Base-by-base conservation (phyloP, 2,888 invertebrate species). In the Cylloceria caligata region DNA sequence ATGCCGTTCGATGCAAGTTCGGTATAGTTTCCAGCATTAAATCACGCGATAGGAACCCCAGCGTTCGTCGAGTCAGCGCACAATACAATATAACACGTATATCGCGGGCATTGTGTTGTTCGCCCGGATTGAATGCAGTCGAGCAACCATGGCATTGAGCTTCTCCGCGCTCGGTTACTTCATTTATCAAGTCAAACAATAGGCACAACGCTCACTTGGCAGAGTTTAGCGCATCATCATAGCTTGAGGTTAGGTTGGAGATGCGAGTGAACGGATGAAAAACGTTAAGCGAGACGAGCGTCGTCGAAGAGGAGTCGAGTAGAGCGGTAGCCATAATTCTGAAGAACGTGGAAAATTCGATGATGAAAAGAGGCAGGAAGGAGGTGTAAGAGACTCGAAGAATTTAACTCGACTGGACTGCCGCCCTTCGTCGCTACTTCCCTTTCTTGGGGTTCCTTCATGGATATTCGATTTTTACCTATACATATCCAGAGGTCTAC, bases 151-250 rank as follows among this genome's bases (percentile, higher is more conserved):
- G 82, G 85, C 78, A 86, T 85, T 80, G 80, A 85, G 83, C 86
- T 81, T 81, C 82, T 47, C 55, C 62, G 77, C 83, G 85, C 87
- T 84, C 85, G 86, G 84, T 86, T 89, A 88, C 88, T 90, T 90
- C 90, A 89, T 90, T 90, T 89, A 90, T 90, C 90, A 90, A 89
- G 87, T 87, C 87, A 89, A 90, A 90, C 90, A 90, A 90, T 89
- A 86, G 87, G 65, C 60, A 55, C 55, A 36, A 21, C 36, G 16
- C 72, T 52, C 81, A 72, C 68, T 81, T 49, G 72, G 65, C 36
- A 78, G 73, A 74, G 64, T 71, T 74, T 78, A 69, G 74, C 65
- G 78, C 78, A 78, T 84, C 80, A 84, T 82, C 82, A 67, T 79
- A 75, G 34, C 74, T 85, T 81, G 83, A 83, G 81, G 73, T 78